Evolutionary conservation across 2,888 invertebrate genomes (phyloP), one percentile per base, ranked within the genome.

Genomic region (Nymphalis c-album): DNA sequence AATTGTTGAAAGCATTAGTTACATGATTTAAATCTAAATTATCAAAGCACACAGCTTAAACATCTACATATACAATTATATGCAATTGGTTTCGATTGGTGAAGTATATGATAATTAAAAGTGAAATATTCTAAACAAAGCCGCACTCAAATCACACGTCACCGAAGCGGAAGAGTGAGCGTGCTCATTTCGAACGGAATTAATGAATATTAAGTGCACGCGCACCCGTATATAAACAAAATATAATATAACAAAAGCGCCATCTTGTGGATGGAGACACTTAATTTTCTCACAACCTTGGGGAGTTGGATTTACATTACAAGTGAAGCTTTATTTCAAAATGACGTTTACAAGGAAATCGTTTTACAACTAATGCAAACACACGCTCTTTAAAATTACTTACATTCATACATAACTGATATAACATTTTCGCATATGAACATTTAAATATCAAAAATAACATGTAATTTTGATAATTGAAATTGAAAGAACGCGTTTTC

Each of bases 121-220:
- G 68, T 71, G 71, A 68, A 69, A 69, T 66, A 67, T 58, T 73
- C 63, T 69, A 77, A 78, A 81, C 80, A 81, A 80, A 80, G 82
- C 76, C 76, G 74, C 80, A 80, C 77, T 78, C 78, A 80, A 78
- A 80, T 78, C 75, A 74, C 76, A 71, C 73, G 71, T 69, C 76
- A 84, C 40, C 83, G 81, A 77, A 78, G 80, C 80, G 85, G 85
- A 89, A 88, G 80, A 83, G 71, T 78, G 83, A 77, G 58, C 77
- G 76, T 75, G 76, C 78, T 76, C 79, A 79, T 80, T 80, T 78
- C 77, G 79, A 77, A 75, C 74, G 77, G 78, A 84, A 86, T 85
- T 87, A 88, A 90, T 91, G 90, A 90, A 89, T 88, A 89, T 86
- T 88, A 88, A 89, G 85, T 84, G 83, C 81, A 81, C 75, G 78